Evolutionary conservation across 2,797 vertebrate genomes (phyloP).

Genomic region (Lophius americanus): DNA sequence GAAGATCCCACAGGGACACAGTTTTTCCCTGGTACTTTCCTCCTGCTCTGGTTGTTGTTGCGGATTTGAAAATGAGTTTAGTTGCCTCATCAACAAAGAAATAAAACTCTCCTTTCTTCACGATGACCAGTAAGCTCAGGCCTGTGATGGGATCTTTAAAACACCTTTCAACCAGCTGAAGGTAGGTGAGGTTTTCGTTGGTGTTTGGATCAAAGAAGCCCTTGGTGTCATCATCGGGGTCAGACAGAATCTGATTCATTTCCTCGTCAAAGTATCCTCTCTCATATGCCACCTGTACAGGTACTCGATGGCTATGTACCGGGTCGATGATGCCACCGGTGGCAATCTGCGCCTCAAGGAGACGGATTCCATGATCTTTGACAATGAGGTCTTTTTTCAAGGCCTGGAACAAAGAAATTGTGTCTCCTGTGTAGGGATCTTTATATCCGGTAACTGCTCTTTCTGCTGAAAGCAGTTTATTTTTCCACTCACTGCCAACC

Average conservation of each 20-base stretch:
- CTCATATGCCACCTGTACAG: slow-evolving; percentile 82
- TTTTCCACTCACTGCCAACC: slow-evolving; percentile 82
- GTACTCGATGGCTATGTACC: slow-evolving; percentile 82
- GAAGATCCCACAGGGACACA: slow-evolving; percentile 84
- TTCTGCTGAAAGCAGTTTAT: slow-evolving; percentile 86
- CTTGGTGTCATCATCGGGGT: slow-evolving; percentile 85
- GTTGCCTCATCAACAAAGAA: slow-evolving; percentile 78
- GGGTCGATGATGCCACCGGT: slow-evolving; percentile 88
- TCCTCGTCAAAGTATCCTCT: slow-evolving; percentile 83
- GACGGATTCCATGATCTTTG: slow-evolving; percentile 82
- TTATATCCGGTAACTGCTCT: slow-evolving; percentile 85
- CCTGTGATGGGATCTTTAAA: slow-evolving; percentile 72
- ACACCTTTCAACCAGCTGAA: slow-evolving; percentile 86
- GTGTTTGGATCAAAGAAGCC: slow-evolving; percentile 91
- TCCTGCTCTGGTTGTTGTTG: slow-evolving; percentile 43
- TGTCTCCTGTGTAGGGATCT: slow-evolving; percentile 84
- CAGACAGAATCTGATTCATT: slow-evolving; percentile 81
- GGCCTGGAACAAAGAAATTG: slow-evolving; percentile 87
- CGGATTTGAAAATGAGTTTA: slow-evolving; percentile 71
- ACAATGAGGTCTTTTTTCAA: slow-evolving; percentile 87
- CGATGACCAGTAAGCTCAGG: slow-evolving; percentile 48
- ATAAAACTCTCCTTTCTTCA: slow-evolving; percentile 82
- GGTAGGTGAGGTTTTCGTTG: slow-evolving; percentile 87
- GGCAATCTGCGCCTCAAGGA: slow-evolving; percentile 89
- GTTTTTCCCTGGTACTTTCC: slow-evolving; percentile 78